A percentile compares a stretch with the other conserved stretches of the same genome.
Evolutionary conservation across 2,797 vertebrate species (phyloP).

Genomic region (Coregonus ussuriensis): DNA sequence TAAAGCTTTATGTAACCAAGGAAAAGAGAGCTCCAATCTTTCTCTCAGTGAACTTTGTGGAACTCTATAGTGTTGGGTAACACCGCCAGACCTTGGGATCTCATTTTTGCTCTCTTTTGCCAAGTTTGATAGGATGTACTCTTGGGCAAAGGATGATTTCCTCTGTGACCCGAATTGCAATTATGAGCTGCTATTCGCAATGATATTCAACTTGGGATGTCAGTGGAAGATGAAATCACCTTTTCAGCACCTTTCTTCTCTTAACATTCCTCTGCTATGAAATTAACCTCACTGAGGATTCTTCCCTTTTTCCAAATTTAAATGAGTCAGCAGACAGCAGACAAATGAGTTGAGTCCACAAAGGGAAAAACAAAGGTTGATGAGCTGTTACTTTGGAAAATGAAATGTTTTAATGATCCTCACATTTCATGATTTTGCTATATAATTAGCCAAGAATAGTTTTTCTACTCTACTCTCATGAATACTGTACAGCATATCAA

Average conservation of each 20-base stretch:
- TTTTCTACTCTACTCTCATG: conserved; percentile 2
- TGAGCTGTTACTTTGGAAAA: conserved; percentile 39
- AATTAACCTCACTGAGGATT: conserved; percentile 19
- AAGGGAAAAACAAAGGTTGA: conserved; percentile 40
- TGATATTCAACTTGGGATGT: conserved; percentile 26
- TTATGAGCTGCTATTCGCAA: conserved; percentile 21
- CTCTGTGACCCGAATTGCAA: conserved; percentile 37
- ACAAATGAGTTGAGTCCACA: conserved; percentile 29
- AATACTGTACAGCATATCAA: not conserved
- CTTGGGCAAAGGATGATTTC: conserved; percentile 27
- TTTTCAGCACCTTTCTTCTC: conserved; percentile 5
- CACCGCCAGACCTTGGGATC: conserved; percentile 11
- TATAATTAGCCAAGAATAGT: not conserved
- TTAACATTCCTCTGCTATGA: conserved; percentile 18
- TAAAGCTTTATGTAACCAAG: too few species aligned
- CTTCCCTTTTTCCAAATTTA: conserved; percentile 15
- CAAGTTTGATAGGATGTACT: conserved; percentile 34
- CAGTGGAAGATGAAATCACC: conserved; percentile 4
- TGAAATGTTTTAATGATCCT: conserved; percentile 42
- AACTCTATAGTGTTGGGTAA: conserved; percentile 5
- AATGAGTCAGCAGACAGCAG: conserved; percentile 31
- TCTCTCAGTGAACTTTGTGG: too few species aligned
- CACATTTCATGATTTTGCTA: conserved; percentile 33
- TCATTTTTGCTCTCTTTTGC: conserved; percentile 26
- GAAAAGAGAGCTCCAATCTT: too few species aligned